A percentile compares a stretch with the other conserved stretches of the same genome.
Conservation (phyloP, 2,888 invertebrate genomes). For the Dione juno region DNA sequence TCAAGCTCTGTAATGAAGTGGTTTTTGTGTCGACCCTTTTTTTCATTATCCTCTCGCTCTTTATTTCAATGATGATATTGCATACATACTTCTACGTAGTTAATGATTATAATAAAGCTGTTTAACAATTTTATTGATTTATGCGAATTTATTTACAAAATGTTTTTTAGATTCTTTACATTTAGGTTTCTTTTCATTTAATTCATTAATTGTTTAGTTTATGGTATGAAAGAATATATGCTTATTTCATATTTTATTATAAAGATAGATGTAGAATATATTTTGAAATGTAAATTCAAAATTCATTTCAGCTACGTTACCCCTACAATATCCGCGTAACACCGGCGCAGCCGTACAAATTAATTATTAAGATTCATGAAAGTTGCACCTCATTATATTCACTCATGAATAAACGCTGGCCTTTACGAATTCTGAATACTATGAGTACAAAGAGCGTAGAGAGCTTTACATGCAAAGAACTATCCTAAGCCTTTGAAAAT, state of each 20-base stretch:
- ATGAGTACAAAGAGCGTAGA: constrained; percentile 35
- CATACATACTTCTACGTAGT: constrained; percentile 11
- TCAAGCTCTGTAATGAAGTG: constrained; percentile 74
- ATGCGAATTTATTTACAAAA: no score
- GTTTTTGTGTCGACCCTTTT: constrained; percentile 70
- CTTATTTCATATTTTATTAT: not conserved
- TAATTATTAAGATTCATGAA: constrained; percentile 38
- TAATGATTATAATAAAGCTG: not conserved
- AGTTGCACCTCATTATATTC: constrained; percentile 38
- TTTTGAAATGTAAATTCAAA: constrained; percentile 24
- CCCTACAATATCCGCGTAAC: constrained; percentile 21
- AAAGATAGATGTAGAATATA: not conserved
- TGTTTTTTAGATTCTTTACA: no score
- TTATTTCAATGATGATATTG: constrained; percentile 47
- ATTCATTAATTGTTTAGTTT: not conserved
- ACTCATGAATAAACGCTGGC: constrained; percentile 37
- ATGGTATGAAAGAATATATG: not conserved
- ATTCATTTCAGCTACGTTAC: constrained; percentile 16
- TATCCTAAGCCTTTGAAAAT: constrained; percentile 39
- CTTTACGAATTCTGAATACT: constrained; percentile 39
- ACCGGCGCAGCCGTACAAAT: constrained; percentile 27
- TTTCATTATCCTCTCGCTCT: constrained; percentile 52
- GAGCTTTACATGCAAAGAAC: constrained; percentile 36
- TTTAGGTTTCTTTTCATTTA: not conserved
- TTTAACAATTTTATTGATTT: no score